Evolutionary conservation across 2,888 invertebrate genomes (phyloP), one percentile per base, ranked within the genome.

Genomic region (Leucophenga montana): DNA sequence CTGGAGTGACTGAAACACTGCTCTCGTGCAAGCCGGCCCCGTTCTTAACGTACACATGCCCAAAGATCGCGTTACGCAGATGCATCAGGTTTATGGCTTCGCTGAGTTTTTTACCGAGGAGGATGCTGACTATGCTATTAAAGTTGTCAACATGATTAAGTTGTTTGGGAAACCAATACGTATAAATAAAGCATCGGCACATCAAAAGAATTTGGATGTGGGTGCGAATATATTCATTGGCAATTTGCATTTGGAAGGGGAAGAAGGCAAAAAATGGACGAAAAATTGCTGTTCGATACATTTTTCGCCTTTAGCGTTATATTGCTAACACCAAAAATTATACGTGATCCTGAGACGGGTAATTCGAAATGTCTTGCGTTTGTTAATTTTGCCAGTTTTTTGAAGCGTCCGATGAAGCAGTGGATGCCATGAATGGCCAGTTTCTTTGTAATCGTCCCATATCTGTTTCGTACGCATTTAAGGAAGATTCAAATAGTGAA

Each of bases 111-210:
- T 99, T 92, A 97, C 98, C 9, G 99, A 99, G 89, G 99, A 99
- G 89, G 99, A 99, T 91, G 99, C 99, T 0, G 99, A 99, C 89
- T 99, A 99, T 91, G 99, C 98, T 0, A 99, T 99, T 74, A 99
- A 98, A 91, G 98, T 99, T 74, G 99, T 99, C 98, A 99, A 99
- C 88, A 99, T 99, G 99, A 99, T 99, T 84, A 99, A 99, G 89
- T 90, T 99, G 0, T 99, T 98, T 90, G 99, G 99, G 5, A 99
- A 99, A 88, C 99, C 99, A 0, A 98, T 99, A 66, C 90, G 98
- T 74, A 98, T 98, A 0, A 99, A 99, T 86, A 98, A 98, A 91
- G 99, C 99, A 0, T 99, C 99, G 46, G 99, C 99, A 0, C 99
- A 99, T 90, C 99, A 99, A 88, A 99, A 99, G 91, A 99, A 99